These are phyloP conservation scores for Sinocyclocheilus anshuiensis DNA, from an alignment of 2,113 vertebrate genomes.

Conservation along the genomic window DNA sequence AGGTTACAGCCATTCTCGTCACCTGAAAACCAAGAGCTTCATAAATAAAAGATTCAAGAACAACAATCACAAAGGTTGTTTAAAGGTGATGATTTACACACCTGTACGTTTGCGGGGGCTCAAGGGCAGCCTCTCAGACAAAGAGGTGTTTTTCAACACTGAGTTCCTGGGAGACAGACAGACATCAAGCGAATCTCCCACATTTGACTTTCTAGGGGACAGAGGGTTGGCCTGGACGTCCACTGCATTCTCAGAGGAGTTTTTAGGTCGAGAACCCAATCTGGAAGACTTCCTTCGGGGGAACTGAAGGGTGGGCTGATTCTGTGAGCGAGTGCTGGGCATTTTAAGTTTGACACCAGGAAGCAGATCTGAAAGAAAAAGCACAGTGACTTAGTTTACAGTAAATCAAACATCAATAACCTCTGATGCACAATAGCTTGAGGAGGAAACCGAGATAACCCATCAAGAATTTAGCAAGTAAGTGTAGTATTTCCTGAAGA, in stretches of 20 bases:
- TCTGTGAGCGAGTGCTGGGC: conserved; percentile 80
- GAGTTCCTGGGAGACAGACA: conserved; percentile 7
- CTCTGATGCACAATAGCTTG: background rate
- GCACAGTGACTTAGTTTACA: background rate
- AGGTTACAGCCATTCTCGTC: conserved; percentile 90
- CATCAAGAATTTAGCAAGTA: conserved; percentile 7
- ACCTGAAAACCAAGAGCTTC: conserved; percentile 65
- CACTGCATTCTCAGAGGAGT: background rate
- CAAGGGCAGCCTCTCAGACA: conserved; percentile 74
- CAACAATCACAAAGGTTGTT: background rate
- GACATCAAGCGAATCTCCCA: background rate
- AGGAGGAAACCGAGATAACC: background rate
- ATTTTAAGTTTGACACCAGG: conserved; percentile 66
- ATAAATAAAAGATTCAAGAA: background rate
- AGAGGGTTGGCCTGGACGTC: conserved; percentile 10
- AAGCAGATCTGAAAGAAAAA: background rate
- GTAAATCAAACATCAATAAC: background rate
- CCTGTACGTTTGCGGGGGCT: conserved; percentile 92
- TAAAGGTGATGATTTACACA: conserved; percentile 56
- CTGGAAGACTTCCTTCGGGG: conserved; percentile 79
- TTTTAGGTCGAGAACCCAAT: conserved; percentile 44
- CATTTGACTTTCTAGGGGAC: background rate
- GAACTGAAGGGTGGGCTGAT: conserved; percentile 81
- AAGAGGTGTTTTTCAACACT: background rate
- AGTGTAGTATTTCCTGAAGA: background rate